Conservation (phyloP, 2,113 vertebrate genomes). For the Monopterus albus region DNA sequence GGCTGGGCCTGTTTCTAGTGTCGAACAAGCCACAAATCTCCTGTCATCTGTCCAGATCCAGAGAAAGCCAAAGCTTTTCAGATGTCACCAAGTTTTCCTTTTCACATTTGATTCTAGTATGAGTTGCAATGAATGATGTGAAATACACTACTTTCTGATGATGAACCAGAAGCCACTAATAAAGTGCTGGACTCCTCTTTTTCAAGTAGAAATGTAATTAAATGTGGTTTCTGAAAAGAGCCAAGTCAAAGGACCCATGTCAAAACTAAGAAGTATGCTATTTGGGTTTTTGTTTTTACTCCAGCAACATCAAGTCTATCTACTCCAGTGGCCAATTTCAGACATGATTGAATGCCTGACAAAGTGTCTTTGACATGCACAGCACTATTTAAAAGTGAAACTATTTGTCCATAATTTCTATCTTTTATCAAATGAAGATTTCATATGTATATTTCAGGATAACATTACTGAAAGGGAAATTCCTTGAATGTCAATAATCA, state of each 20-base stretch:
- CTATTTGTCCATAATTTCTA: constrained; percentile 21
- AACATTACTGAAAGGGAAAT: too few species aligned
- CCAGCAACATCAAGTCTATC: constrained; percentile 16
- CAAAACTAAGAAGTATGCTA: constrained; percentile 7
- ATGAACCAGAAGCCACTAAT: neutral
- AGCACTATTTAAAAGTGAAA: constrained; percentile 42
- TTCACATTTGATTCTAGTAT: constrained; percentile 7
- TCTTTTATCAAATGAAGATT: neutral
- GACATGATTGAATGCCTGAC: constrained; percentile 28
- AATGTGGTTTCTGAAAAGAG: constrained; percentile 12
- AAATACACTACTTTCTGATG: constrained; percentile 12
- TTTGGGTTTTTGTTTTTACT: neutral
- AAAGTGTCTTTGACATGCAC: constrained; percentile 22
- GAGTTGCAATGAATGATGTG: neutral
- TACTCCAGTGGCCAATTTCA: constrained; percentile 30
- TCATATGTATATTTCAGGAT: neutral
- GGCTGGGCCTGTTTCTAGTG: constrained; percentile 45
- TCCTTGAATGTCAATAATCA: too few species aligned
- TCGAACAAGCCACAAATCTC: constrained; percentile 36
- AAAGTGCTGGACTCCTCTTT: neutral
- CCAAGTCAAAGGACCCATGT: neutral
- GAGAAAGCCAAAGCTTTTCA: constrained; percentile 5
- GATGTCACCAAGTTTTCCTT: constrained; percentile 5
- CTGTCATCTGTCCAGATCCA: constrained; percentile 17
- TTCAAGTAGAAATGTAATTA: neutral